Percentiles rank a stretch among this genome's conserved stretches.
Conservation (phyloP, 2,888 invertebrate species). For the Cantharis rustica region DNA sequence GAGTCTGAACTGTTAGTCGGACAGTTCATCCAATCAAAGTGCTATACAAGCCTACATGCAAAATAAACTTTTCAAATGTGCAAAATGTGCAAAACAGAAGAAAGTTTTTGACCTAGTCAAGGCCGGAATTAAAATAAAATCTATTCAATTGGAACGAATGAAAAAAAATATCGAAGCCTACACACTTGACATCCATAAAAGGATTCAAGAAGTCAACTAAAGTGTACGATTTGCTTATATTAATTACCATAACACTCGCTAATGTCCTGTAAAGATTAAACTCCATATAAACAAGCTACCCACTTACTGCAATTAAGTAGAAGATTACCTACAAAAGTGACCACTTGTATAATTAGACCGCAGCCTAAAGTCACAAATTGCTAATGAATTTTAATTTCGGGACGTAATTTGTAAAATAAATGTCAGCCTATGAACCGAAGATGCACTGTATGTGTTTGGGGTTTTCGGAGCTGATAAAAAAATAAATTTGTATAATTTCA, state of each 20-base stretch:
- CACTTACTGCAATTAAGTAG: constrained; percentile 17
- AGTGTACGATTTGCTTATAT: constrained; percentile 5
- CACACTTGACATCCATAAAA: background rate
- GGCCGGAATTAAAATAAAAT: background rate
- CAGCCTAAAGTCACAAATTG: constrained; percentile 21
- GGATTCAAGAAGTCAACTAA: background rate
- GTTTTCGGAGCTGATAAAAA: background rate
- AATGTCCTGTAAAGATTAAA: constrained; percentile 19
- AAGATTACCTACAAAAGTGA: constrained; percentile 20
- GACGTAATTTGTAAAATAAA: constrained; percentile 11
- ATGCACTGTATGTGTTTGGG: background rate
- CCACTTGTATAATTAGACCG: constrained; percentile 18
- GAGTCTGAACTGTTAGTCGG: no score
- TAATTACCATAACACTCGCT: constrained; percentile 11
- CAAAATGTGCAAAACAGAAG: background rate
- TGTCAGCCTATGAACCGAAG: background rate
- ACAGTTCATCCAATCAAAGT: no score
- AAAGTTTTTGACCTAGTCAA: background rate
- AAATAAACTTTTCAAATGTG: background rate
- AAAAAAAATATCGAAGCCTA: background rate
- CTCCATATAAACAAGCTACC: constrained; percentile 14
- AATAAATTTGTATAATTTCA: background rate
- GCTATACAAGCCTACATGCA: background rate
- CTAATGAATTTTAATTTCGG: constrained; percentile 14
- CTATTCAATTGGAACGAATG: background rate